A percentile compares a stretch with the other conserved stretches of the same genome.
Evolutionary conservation across 2,888 invertebrate genomes (phyloP).

Genomic region (Gari tellinella): DNA sequence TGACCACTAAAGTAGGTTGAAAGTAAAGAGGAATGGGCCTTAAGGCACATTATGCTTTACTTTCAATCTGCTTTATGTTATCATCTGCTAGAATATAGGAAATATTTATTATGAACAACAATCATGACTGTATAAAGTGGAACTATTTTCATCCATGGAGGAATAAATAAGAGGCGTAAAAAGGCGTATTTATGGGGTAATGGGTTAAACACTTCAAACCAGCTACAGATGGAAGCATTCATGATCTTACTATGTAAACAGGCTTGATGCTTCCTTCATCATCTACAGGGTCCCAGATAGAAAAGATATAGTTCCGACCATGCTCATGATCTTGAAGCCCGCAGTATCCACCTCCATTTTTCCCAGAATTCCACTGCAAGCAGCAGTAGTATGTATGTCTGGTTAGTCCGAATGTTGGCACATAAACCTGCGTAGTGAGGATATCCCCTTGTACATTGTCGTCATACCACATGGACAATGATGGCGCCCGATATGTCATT

Average conservation of each 20-base stretch:
- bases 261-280: constrained; percentile 37
- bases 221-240: too few species aligned
- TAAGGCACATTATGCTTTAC: too few species aligned
- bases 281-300: constrained; percentile 65
- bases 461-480: constrained; percentile 58
- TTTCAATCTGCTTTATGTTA: too few species aligned
- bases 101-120: too few species aligned
- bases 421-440: constrained; percentile 64
- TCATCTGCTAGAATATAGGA: too few species aligned
- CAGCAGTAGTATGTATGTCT: constrained; percentile 70
- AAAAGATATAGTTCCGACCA: constrained; percentile 67
- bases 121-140: too few species aligned
- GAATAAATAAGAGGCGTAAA: too few species aligned
- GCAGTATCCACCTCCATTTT: constrained; percentile 70
- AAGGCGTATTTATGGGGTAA: too few species aligned
- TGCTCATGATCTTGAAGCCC: constrained; percentile 69
- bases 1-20: too few species aligned
- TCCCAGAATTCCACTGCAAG: constrained; percentile 66
- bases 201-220: too few species aligned
- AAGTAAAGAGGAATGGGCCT: too few species aligned
- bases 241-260: constrained; percentile 11
- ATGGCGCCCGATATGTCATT: constrained; percentile 59
- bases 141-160: too few species aligned
- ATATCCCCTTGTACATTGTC: constrained; percentile 64
- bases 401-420: constrained; percentile 59